A percentile compares a stretch with the other conserved stretches of the same genome.
phyloP scores from a whole-genome alignment of 2,888 invertebrate species.

The Kryphioiulus occultus region DNA sequence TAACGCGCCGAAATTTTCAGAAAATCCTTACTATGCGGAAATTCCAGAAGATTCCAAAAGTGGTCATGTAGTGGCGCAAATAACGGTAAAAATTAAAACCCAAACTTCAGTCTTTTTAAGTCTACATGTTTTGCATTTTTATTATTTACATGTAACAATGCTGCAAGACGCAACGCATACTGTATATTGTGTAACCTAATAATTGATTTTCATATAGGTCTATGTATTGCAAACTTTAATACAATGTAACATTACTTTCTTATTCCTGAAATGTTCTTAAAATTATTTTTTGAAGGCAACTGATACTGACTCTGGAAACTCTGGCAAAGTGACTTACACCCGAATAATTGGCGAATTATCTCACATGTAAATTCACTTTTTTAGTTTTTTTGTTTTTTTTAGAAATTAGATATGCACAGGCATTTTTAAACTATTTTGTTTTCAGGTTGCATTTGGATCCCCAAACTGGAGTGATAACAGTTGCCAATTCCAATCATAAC shows the following conservation, averaged over 20 bases:
- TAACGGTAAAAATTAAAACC: slow-evolving; percentile 58
- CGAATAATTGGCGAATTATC: slow-evolving; percentile 79
- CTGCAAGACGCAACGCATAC: too few species aligned
- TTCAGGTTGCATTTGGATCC: slow-evolving; percentile 74
- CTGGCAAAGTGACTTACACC: slow-evolving; percentile 80
- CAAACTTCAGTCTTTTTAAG: background rate
- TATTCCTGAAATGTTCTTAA: background rate
- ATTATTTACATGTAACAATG: too few species aligned
- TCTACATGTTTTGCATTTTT: too few species aligned
- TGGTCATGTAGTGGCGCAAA: slow-evolving; percentile 74
- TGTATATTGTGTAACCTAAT: too few species aligned
- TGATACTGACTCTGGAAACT: slow-evolving; percentile 80
- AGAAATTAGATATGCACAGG: background rate
- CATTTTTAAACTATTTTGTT: background rate
- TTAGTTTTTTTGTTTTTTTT: too few species aligned
- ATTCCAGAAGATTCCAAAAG: slow-evolving; percentile 82
- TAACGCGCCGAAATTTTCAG: slow-evolving; percentile 81
- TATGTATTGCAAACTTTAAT: too few species aligned
- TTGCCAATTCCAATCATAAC: slow-evolving; percentile 76
- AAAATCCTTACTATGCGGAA: slow-evolving; percentile 75
- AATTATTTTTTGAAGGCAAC: slow-evolving; percentile 69
- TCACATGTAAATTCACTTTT: slow-evolving; percentile 68
- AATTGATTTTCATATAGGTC: too few species aligned
- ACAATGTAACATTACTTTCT: too few species aligned
- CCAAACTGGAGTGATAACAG: slow-evolving; percentile 79